A percentile compares a stretch with the other conserved stretches of the same genome.
These are phyloP conservation scores for Anagyrus pseudococci DNA, from an alignment of 2,888 invertebrate species.

Conservation along the genomic window DNA sequence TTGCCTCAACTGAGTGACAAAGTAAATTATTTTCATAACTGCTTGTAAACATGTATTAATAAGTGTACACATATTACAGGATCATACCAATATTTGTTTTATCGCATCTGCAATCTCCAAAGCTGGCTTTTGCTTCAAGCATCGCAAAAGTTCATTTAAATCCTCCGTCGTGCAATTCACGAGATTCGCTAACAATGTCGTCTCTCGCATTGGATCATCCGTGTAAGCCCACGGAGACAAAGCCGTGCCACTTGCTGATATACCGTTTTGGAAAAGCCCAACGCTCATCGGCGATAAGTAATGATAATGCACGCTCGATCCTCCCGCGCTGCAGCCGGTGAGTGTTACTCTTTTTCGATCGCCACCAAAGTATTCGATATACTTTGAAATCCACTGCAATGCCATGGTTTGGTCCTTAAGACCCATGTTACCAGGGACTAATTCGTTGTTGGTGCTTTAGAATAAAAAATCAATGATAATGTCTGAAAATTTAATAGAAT, in stretches of 20 bases:
- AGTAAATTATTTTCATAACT: not conserved
- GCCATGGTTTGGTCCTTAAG: slow-evolving; percentile 35
- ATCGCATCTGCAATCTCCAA: slow-evolving; percentile 68
- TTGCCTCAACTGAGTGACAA: not conserved
- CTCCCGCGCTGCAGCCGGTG: slow-evolving; percentile 26
- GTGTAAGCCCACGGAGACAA: slow-evolving; percentile 60
- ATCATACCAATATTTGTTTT: slow-evolving; percentile 66
- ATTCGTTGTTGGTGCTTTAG: slow-evolving; percentile 27
- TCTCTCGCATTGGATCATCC: slow-evolving; percentile 65
- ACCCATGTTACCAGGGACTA: slow-evolving; percentile 36
- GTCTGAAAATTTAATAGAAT: not conserved
- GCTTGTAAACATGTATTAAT: not conserved
- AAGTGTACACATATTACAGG: not conserved
- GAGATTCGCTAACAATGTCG: slow-evolving; percentile 67
- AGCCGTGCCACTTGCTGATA: slow-evolving; percentile 29
- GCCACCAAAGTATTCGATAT: slow-evolving; percentile 28
- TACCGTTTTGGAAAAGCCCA: slow-evolving; percentile 32
- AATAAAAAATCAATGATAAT: not conserved
- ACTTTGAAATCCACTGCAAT: slow-evolving; percentile 25
- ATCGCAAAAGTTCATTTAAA: slow-evolving; percentile 68
- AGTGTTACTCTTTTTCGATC: slow-evolving; percentile 23
- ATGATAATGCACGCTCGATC: slow-evolving; percentile 31
- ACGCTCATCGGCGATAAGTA: slow-evolving; percentile 29
- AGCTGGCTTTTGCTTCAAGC: slow-evolving; percentile 70
- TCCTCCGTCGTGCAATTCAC: slow-evolving; percentile 70